These are phyloP conservation scores for Mesocricetus auratus DNA, from an alignment of 2,113 vertebrate genomes.

Conservation along the genomic window DNA sequence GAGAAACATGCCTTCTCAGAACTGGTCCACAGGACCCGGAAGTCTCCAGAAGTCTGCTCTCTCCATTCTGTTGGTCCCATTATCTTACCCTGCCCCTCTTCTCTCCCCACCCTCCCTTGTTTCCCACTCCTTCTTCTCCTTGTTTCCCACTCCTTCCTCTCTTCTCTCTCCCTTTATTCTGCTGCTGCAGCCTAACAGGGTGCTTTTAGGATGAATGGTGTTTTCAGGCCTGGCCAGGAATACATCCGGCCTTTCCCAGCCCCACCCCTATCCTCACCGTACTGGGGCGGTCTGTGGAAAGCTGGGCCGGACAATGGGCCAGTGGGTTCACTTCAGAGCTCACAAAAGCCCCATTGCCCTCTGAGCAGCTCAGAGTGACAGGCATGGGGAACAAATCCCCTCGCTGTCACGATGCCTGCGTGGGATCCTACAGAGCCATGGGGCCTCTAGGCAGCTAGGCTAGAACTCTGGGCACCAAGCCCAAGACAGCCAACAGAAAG, in stretches of 20 bases:
- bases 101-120: not conserved
- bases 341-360: constrained; percentile 60
- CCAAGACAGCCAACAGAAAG: not conserved
- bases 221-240: constrained; percentile 69
- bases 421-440: not conserved
- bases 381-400: constrained; percentile 53
- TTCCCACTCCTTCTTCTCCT: not conserved
- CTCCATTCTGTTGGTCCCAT: not conserved
- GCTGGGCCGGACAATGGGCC: constrained; percentile 49
- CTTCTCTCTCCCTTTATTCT: constrained; percentile 38
- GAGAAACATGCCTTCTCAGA: not conserved
- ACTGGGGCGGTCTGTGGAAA: constrained; percentile 31
- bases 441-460: not conserved
- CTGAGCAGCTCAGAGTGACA: constrained; percentile 10
- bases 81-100: too few species aligned
- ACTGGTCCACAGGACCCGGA: not conserved
- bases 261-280: not conserved
- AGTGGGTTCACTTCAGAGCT: constrained; percentile 49
- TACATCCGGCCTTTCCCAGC: constrained; percentile 65
- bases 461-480: not conserved
- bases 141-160: not conserved
- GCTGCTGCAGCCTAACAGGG: constrained; percentile 32
- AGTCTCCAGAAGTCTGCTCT: too few species aligned
- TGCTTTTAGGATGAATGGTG: constrained; percentile 36
- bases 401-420: not conserved